Base-by-base conservation (phyloP, 2,113 vertebrate species). In the Thalassoma bifasciatum region DNA sequence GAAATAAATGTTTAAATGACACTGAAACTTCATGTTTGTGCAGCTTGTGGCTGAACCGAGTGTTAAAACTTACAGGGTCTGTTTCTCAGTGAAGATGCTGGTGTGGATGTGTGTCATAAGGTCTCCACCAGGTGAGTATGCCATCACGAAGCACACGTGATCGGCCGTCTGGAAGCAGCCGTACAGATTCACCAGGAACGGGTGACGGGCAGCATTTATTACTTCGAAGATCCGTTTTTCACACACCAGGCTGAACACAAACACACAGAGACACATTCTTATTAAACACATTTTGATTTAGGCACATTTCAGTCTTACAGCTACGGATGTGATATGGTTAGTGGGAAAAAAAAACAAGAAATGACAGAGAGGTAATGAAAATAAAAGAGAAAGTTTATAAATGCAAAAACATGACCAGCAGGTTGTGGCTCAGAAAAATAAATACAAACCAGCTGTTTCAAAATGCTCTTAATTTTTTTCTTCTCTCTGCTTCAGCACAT, bases 21-120 rank as follows among this genome's bases (percentile, higher is more conserved):
- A 46, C 44, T 4, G 0, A 0, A 17, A 10, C 42, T 12, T 6
- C 50, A 11, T 12, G 16, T 9, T 2, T 16, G 4, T 10, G n/a
- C 12, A 8, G 38, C 8, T 1, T 96, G 88, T 96, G 13, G 13
- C 4, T 9, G 12, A 11, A n/a, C 9, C 22, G 26, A 3, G 13
- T 1, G 5, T 0, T 2, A 1, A 8, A 12, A 17, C 95, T 91
- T 69, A 99, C 97, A 90, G 72, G 24, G 97, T 61, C 72, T 94
- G 92, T 0, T 90, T 93, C 80, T 97, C 96, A 0, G 91, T 92
- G 88, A 99, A 99, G 82, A 98, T 92, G 23, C 91, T 95, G 64
- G 90, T 93, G 1, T 96, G 96, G 66, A 99, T 98, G 85, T 96
- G 97, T 34, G 95, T 97, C 98, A 99, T 99, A 26, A 99, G 95